Evolutionary conservation across 2,113 vertebrate species (phyloP).

Genomic region (Heloderma charlesbogerti): DNA sequence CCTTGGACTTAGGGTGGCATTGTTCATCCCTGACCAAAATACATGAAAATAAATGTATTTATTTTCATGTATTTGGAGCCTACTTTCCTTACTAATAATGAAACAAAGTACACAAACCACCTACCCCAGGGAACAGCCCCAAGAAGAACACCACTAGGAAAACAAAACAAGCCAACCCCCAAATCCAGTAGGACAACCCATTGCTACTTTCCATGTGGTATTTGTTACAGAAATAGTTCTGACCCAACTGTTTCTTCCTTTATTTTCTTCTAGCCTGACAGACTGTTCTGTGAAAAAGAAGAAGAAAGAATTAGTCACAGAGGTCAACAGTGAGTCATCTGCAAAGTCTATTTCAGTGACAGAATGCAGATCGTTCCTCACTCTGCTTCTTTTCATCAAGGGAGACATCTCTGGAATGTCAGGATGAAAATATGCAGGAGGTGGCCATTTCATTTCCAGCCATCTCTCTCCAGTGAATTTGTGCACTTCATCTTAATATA

Average conservation of each 20-base stretch:
- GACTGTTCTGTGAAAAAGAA: constrained; percentile 47
- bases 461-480: background rate
- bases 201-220: constrained; percentile 52
- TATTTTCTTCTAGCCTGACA: constrained; percentile 56
- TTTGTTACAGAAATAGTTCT: constrained; percentile 50
- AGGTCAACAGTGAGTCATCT: constrained; percentile 61
- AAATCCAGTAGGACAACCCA: background rate
- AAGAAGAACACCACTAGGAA: constrained; percentile 24
- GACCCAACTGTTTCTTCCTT: constrained; percentile 60
- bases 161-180: background rate
- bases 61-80: no score
- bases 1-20: background rate
- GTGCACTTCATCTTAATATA: constrained; percentile 44
- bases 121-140: background rate
- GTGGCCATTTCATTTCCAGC: constrained; percentile 39
- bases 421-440: constrained; percentile 48
- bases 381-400: constrained; percentile 62
- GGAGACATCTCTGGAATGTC: constrained; percentile 52
- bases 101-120: constrained; percentile 34
- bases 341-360: constrained; percentile 67
- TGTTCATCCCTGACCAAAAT: background rate
- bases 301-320: constrained; percentile 39
- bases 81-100: constrained; percentile 41
- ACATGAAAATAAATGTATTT: constrained; percentile 2
- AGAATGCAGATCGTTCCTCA: constrained; percentile 45